Conservation (phyloP, 2,113 vertebrate genomes). For the Zapornia atra region DNA sequence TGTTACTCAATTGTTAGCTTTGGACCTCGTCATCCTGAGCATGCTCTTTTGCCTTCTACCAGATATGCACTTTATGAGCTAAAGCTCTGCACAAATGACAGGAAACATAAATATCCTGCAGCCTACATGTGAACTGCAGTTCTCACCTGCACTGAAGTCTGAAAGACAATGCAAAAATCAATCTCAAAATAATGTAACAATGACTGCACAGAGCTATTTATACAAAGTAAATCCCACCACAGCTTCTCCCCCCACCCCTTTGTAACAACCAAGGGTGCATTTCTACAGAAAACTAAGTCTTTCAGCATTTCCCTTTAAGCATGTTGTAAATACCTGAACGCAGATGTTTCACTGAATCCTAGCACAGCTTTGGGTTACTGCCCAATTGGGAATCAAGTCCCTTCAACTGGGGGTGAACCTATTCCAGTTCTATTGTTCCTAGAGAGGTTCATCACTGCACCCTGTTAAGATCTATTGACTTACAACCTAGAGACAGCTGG, state of each 20-base stretch:
- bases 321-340: neutral
- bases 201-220: neutral
- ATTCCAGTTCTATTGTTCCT: neutral
- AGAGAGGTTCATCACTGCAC: neutral
- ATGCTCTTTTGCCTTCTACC: neutral
- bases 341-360: neutral
- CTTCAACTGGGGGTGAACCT: neutral
- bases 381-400: neutral
- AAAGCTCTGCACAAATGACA: neutral
- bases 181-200: neutral
- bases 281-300: neutral
- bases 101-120: constrained; percentile 15
- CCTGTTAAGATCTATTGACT: neutral
- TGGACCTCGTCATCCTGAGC: neutral
- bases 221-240: neutral
- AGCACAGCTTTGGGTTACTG: neutral
- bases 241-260: neutral
- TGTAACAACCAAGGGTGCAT: neutral
- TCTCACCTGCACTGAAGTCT: neutral
- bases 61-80: neutral
- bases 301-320: neutral
- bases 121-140: neutral
- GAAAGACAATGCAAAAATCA: neutral
- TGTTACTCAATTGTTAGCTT: constrained; percentile 4
- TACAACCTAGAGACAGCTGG: neutral